phyloP scores from a whole-genome alignment of 2,888 invertebrate genomes.

The Serrognathus titanus region DNA sequence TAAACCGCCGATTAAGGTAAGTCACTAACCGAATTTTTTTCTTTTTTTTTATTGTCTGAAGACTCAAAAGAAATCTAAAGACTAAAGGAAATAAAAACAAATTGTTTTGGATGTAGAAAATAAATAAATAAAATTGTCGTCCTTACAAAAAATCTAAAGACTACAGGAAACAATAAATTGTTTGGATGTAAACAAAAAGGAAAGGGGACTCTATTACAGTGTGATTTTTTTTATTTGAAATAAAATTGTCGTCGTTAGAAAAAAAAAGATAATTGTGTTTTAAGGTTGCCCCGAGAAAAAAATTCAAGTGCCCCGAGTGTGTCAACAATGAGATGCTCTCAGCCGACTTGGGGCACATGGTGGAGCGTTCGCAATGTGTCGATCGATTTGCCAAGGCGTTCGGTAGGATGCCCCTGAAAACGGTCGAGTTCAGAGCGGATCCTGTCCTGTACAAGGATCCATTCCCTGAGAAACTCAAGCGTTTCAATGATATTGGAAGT shows the following conservation, averaged over 20 bases:
- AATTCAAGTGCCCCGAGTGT: slow-evolving; percentile 96
- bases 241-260: not conserved
- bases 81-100: too few relatives aligned
- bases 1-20: slow-evolving; percentile 87
- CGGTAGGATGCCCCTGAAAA: slow-evolving; percentile 81
- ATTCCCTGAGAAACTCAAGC: slow-evolving; percentile 79
- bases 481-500: slow-evolving; percentile 86
- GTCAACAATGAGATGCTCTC: slow-evolving; percentile 92
- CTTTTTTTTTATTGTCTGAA: too few relatives aligned
- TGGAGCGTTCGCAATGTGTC: slow-evolving; percentile 87
- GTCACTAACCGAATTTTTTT: not conserved
- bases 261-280: slow-evolving; percentile 19
- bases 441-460: slow-evolving; percentile 88
- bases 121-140: too few relatives aligned
- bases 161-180: too few relatives aligned
- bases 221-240: slow-evolving; percentile 2
- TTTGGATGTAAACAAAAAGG: too few relatives aligned
- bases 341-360: slow-evolving; percentile 89
- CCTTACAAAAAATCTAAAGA: too few relatives aligned
- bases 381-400: slow-evolving; percentile 71
- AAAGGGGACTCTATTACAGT: too few relatives aligned
- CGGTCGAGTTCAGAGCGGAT: slow-evolving; percentile 92
- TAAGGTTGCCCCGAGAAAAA: slow-evolving; percentile 89
- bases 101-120: too few relatives aligned
- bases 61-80: too few relatives aligned